Evolutionary conservation across 1,140 invertebrate species (phyloP).

Genomic region (Coenobita brevimanus): DNA sequence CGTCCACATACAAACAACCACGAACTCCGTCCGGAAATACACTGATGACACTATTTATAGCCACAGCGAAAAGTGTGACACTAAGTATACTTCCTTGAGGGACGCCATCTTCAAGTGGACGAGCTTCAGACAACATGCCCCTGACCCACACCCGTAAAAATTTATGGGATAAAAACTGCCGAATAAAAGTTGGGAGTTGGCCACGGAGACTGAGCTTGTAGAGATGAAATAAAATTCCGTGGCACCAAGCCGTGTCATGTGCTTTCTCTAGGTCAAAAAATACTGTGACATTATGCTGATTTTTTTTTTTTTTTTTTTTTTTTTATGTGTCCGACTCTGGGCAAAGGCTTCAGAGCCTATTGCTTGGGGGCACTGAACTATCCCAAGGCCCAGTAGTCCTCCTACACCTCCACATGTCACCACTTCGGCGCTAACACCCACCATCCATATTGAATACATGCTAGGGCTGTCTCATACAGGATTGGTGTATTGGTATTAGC

Average conservation of each 20-base stretch:
- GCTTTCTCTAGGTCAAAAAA: background rate
- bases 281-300: background rate
- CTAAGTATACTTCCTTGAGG: no score
- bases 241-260: conserved; percentile 6
- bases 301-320: background rate
- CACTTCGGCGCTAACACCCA: no score
- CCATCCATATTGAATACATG: no score
- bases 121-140: background rate
- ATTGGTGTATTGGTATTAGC: no score
- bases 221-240: background rate
- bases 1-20: no score
- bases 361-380: no score
- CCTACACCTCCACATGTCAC: no score
- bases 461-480: no score
- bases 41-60: background rate
- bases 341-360: no score
- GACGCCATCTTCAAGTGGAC: conserved; percentile 1
- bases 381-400: no score
- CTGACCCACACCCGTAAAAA: background rate
- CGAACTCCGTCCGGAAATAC: no score
- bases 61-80: background rate
- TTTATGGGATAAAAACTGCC: background rate
- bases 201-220: background rate
- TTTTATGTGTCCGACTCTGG: no score
- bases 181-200: background rate